Base-by-base conservation (phyloP, 2,888 invertebrate species). In the Epirrhoe tristata region DNA sequence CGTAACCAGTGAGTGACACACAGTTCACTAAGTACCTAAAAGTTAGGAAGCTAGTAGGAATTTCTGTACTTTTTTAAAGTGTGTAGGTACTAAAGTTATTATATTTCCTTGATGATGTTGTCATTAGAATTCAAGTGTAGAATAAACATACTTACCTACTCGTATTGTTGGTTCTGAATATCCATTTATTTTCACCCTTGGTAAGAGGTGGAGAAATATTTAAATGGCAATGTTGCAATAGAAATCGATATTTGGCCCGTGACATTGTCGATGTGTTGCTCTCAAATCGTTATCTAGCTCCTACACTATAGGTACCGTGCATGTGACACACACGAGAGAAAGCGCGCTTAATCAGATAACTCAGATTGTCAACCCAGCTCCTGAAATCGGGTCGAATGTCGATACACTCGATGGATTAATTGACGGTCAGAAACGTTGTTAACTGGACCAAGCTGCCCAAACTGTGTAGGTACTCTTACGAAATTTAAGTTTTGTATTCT, bases 311-410 rank as follows among this genome's bases (percentile, higher is more conserved):
- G 39, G 72, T 77, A 77, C 50, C 58, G 46, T 64, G 63, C 53
- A 81, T 84, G 86, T 87, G 86, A 85, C 83, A 86, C 86, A 85
- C 83, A 74, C 79, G 82, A 89, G 93, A 92, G 93, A 93, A 93
- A 93, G 93, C 93, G 92, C 90, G 90, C 89, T 93, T 90, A 88
- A 93, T 93, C 93, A 93, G 93, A 93, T 92, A 93, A 91, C 88
- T 90, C 88, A 90, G 88, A 91, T 93, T 92, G 93, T 93, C 93
- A 93, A 93, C 91, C 89, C 86, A 85, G 89, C 91, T 91, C 91
- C 93, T 91, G 93, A 91, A 93, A 92, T 90, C 90, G 90, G 93
- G 92, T 92, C 93, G 90, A 90, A 89, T 90, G 91, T 93, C 92
- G 92, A 91, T 92, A 91, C 89, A 91, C 90, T 90, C 92, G 89